Conservation (phyloP, 2,113 vertebrate species). For the Chaetodon auriga region DNA sequence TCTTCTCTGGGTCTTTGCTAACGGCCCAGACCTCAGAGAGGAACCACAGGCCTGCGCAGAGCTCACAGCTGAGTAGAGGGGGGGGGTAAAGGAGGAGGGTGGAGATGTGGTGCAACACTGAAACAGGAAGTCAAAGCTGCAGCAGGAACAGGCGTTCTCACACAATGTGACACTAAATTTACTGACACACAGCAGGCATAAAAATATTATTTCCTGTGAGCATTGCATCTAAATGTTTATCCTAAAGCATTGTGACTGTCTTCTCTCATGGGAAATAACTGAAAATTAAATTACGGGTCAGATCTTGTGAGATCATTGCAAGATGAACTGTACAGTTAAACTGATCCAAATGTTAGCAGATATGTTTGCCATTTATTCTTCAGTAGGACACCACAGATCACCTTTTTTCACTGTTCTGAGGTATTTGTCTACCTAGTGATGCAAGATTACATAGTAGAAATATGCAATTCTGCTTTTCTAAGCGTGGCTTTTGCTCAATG, state of each 20-base stretch:
- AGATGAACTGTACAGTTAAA: not conserved
- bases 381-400: not conserved
- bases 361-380: not conserved
- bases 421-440: not conserved
- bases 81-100: not conserved
- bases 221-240: not conserved
- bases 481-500: too few relatives aligned
- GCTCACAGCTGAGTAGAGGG: not conserved
- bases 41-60: constrained; percentile 34
- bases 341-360: too few relatives aligned
- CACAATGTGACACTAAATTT: not conserved
- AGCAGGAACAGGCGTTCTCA: constrained; percentile 61
- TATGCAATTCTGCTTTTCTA: too few relatives aligned
- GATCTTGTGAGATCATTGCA: not conserved
- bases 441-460: too few relatives aligned
- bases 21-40: constrained; percentile 26
- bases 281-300: not conserved
- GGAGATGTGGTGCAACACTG: constrained; percentile 55
- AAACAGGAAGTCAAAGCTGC: constrained; percentile 74
- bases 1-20: not conserved
- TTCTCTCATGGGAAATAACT: not conserved
- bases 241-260: not conserved
- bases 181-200: not conserved
- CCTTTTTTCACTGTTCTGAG: not conserved
- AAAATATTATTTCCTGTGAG: constrained; percentile 29